Percentiles rank a stretch among this genome's conserved stretches.
Evolutionary conservation across 2,113 vertebrate species (phyloP).

Genomic region (Psettodes erumei): DNA sequence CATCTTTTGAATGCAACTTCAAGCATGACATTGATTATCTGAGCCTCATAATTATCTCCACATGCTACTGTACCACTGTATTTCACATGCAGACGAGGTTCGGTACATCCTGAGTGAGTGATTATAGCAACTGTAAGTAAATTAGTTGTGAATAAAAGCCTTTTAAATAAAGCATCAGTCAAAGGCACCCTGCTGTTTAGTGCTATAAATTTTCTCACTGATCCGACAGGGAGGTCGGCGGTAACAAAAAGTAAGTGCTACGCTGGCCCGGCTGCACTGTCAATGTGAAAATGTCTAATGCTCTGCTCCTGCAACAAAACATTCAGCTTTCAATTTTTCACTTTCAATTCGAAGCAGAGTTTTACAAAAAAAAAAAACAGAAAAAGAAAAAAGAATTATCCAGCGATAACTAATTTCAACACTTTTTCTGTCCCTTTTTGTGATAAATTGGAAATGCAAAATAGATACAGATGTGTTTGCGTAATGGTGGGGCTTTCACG

Average conservation of each 20-base stretch:
- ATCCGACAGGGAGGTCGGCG: constrained; percentile 24
- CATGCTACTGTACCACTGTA: constrained; percentile 71
- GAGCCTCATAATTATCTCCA: constrained; percentile 79
- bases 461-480: constrained; percentile 49
- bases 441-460: constrained; percentile 45
- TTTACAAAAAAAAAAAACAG: constrained; percentile 27
- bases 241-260: constrained; percentile 7
- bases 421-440: neutral
- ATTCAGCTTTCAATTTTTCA: neutral
- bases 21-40: constrained; percentile 78
- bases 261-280: neutral
- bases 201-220: constrained; percentile 50
- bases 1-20: constrained; percentile 63
- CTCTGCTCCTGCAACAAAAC: neutral
- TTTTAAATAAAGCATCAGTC: constrained; percentile 67
- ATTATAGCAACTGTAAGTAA: constrained; percentile 75
- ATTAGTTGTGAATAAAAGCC: constrained; percentile 77
- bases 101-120: constrained; percentile 47
- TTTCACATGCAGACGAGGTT: constrained; percentile 45
- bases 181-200: constrained; percentile 67
- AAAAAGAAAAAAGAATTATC: too few species aligned
- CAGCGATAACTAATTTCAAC: too few species aligned
- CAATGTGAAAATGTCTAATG: constrained; percentile 16
- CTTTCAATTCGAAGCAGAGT: neutral
- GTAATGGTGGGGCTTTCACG: constrained; percentile 19